These are phyloP conservation scores for Apistogramma diplotaenia DNA, from an alignment of 2,113 vertebrate genomes.

Conservation along the genomic window DNA sequence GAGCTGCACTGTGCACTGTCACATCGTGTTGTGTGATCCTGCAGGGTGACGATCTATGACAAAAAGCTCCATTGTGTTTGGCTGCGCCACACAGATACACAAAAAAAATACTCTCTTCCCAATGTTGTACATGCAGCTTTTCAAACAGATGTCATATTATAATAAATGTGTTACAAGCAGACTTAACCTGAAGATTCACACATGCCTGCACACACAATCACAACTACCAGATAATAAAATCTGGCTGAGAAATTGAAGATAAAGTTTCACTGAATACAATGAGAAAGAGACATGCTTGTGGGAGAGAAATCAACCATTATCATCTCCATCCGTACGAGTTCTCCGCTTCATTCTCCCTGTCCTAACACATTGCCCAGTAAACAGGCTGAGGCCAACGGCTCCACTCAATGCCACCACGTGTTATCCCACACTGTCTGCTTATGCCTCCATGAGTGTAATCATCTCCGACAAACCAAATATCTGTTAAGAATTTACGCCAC, in stretches of 20 bases:
- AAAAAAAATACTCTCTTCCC: neutral
- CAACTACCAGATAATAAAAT: conserved; percentile 36
- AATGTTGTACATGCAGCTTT: neutral
- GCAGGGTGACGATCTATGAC: conserved; percentile 50
- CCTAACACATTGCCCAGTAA: conserved; percentile 50
- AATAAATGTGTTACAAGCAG: neutral
- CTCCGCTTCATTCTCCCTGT: conserved; percentile 50
- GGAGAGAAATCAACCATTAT: conserved; percentile 56
- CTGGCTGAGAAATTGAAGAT: conserved; percentile 40
- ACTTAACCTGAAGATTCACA: conserved; percentile 6
- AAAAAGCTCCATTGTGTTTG: conserved; percentile 42
- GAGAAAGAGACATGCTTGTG: conserved; percentile 31
- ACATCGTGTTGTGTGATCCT: conserved; percentile 51
- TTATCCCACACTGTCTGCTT: conserved; percentile 59
- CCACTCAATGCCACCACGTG: conserved; percentile 50
- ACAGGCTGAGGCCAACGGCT: conserved; percentile 49
- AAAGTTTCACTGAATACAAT: conserved; percentile 16
- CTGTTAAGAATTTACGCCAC: conserved; percentile 62
- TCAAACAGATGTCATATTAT: neutral
- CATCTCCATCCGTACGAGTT: conserved; percentile 48
- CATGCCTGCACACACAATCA: conserved; percentile 48
- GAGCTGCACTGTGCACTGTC: conserved; percentile 55
- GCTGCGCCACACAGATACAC: neutral
- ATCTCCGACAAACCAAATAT: conserved; percentile 67
- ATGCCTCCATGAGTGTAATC: conserved; percentile 65